Base-by-base conservation (phyloP, 2,888 invertebrate species). In the Itoplectis maculator region DNA sequence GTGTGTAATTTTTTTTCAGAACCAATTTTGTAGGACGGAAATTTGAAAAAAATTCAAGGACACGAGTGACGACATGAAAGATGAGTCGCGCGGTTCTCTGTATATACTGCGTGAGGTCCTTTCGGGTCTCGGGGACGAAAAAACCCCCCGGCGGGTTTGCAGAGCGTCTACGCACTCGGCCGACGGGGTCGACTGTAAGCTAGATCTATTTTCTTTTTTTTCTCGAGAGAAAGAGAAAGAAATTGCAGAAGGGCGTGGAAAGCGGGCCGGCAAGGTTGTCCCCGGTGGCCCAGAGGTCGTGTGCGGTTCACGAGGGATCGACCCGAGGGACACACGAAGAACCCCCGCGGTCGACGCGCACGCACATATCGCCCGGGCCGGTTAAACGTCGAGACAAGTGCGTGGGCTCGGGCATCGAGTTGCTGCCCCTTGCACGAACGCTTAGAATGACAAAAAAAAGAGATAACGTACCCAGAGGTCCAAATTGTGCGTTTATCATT, bases 281-380 rank as follows among this genome's bases (percentile, higher is more conserved):
- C 76, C 49, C 40, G 13, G 70, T 76, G 56, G 70, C 56, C 49
- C 70, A 29, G 59, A 66, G 70, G 61, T 69, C 63, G n/a, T 40
- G n/a, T 40, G 70, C 56, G 72, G 66, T 70, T 72, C 49, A 37
- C 76, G 76, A 76, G 70, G 56, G 72, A 65, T 72, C 76, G 70
- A 65, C 76, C 29, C 81, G 18, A 51, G 18, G 66, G 76, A 59
- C 29, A n/a, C 29, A 5, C 29, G 29, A 37, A 76, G 47, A 70
- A 72, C 65, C 72, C 81, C 70, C 66, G 51, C 59, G 66, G 66
- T 76, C 49, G 59, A 68, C 74, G 74, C 76, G 20, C 72, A 51
- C 35, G 75, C 47, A 69, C 69, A 75, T 29, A 29, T 2, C 29
- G 56, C 63, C 20, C 18, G 8, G 18, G 18, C 5, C 18, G 72